Evolutionary conservation across 1,140 invertebrate genomes (phyloP).

Genomic region (Drosophila navojoa): DNA sequence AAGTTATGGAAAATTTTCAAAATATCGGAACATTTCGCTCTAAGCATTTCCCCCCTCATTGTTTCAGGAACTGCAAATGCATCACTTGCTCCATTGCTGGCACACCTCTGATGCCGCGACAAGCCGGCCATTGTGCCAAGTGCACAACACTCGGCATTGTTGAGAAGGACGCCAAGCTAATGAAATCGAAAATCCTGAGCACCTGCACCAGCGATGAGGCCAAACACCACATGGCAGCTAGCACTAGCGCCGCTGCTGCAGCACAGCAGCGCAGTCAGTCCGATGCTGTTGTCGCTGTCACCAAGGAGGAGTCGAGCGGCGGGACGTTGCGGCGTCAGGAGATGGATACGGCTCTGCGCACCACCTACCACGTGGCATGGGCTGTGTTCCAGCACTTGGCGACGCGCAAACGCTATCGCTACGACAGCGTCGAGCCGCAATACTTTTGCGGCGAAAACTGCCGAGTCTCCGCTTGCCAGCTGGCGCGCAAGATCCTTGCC

Average conservation of each 20-base stretch:
- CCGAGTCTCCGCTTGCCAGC: conserved; percentile 68
- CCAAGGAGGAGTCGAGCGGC: conserved; percentile 27
- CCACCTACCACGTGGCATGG: conserved; percentile 82
- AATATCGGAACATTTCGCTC: background rate
- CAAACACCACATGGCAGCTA: conserved; percentile 63
- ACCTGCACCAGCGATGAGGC: conserved; percentile 76
- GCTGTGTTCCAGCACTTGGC: conserved; percentile 76
- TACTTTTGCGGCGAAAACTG: conserved; percentile 77
- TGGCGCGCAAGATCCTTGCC: conserved; percentile 77
- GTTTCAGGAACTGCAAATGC: conserved; percentile 76
- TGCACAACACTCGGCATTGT: conserved; percentile 78
- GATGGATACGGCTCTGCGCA: conserved; percentile 55
- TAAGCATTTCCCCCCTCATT: background rate
- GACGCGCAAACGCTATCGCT: conserved; percentile 73
- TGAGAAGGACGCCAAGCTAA: conserved; percentile 77
- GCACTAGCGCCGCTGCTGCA: conserved; percentile 44
- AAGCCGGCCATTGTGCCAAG: conserved; percentile 71
- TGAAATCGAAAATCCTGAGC: conserved; percentile 82
- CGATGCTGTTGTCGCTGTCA: conserved; percentile 24
- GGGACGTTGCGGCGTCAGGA: conserved; percentile 55
- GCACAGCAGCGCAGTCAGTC: conserved; percentile 50
- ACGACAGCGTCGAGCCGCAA: conserved; percentile 69
- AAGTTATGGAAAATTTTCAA: conserved; percentile 15
- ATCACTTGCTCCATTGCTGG: conserved; percentile 83
- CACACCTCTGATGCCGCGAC: conserved; percentile 67